Base-by-base conservation (phyloP, 2,888 invertebrate species). In the Seira musarum region DNA sequence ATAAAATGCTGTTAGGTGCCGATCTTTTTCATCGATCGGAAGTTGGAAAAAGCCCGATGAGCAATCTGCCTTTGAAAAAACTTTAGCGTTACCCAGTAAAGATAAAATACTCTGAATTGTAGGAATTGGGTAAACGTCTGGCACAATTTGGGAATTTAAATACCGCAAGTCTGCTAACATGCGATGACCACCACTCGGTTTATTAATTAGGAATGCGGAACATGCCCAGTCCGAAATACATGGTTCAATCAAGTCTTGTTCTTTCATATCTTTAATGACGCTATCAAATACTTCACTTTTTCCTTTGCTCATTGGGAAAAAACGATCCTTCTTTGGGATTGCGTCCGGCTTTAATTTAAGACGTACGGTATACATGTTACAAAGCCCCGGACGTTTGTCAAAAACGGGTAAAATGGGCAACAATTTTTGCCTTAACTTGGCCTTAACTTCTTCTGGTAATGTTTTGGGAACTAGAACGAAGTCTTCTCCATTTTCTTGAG, bases 41-140 rank as follows among this genome's bases (percentile, higher is more conserved):
- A 88, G 85, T 77, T 88, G 88, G 68, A 87, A 87, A 73, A 87
- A 88, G 0, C 88, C 88, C 35, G 87, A 25, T 78, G 87, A 87
- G 15, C 88, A 70, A 72, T 88, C 88, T 3, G 88, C 57, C 0
- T 85, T 87, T 1, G 87, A 85, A 67, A 87, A 88, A 71, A 87
- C 88, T 30, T 87, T 69, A 65, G 87, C 86, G 71, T 83, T 80
- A 1, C 88, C 88, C 35, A 88, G 64, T 69, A 88, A 87, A 30
- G 88, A 87, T 17, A 88, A 76, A 2, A 88, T 84, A 22, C 88
- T 87, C 0, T 83, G 83, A n/a, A 88, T 88, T 35, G 87, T 87
- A 1, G 87, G 86, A 15, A 86, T 30, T 70, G 86, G 84, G 61
- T 85, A 85, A 6, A 64, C 80, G 40, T 40, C 40, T 40, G 40